Percentiles rank a stretch among this genome's conserved stretches.
These are phyloP conservation scores for Plodia interpunctella DNA, from an alignment of 1,140 invertebrate species.

Conservation along the genomic window DNA sequence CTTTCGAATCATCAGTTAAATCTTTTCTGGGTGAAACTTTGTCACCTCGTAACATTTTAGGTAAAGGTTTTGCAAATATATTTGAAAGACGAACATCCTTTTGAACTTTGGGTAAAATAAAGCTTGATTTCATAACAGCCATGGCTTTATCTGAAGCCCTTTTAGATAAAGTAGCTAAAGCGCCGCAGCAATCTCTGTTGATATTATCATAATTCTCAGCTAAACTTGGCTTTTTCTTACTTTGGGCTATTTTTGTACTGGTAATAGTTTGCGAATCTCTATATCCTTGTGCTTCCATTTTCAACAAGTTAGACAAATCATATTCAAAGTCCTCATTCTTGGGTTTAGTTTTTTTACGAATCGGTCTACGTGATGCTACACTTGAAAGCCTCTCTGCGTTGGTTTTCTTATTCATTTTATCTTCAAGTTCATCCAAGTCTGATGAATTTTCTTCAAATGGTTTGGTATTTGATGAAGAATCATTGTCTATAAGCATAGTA, in stretches of 20 bases:
- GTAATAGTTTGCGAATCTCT: slow-evolving; percentile 45
- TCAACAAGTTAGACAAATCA: slow-evolving; percentile 78
- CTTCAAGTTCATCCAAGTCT: slow-evolving; percentile 62
- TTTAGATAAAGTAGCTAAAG: slow-evolving; percentile 48
- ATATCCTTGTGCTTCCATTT: slow-evolving; percentile 72
- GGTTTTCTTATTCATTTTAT: slow-evolving; percentile 40
- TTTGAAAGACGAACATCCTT: slow-evolving; percentile 39
- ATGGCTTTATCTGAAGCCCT: slow-evolving; percentile 47
- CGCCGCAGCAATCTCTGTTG: slow-evolving; percentile 58
- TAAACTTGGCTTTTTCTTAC: slow-evolving; percentile 46
- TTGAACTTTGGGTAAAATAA: slow-evolving; percentile 30
- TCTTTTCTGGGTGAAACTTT: slow-evolving; percentile 63
- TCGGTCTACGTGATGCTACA: slow-evolving; percentile 70
- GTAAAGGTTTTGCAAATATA: slow-evolving; percentile 54
- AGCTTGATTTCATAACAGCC: slow-evolving; percentile 59
- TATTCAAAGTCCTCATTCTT: slow-evolving; percentile 84
- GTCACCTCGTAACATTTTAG: slow-evolving; percentile 47
- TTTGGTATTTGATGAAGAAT: slow-evolving; percentile 40
- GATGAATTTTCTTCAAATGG: slow-evolving; percentile 68
- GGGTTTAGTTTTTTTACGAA: slow-evolving; percentile 80
- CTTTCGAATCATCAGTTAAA: slow-evolving; percentile 32
- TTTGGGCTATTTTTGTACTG: slow-evolving; percentile 36
- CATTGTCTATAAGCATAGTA: slow-evolving; percentile 30
- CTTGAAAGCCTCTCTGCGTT: slow-evolving; percentile 27
- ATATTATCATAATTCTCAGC: slow-evolving; percentile 44